These are phyloP conservation scores for Leontopithecus rosalia DNA, from an alignment of 2,797 vertebrate genomes.

Conservation along the genomic window DNA sequence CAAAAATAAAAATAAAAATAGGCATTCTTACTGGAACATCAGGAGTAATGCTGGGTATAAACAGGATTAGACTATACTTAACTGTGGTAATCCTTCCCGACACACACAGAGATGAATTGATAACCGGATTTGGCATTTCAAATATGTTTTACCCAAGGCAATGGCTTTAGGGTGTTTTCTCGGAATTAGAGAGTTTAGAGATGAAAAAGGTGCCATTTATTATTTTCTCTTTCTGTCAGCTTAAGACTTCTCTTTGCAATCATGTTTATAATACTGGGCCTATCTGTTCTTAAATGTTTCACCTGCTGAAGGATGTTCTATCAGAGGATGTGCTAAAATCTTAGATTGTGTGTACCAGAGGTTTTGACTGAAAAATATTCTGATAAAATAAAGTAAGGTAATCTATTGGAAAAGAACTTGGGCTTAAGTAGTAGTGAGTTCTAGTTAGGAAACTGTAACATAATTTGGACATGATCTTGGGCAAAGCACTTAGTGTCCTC, in stretches of 20 bases:
- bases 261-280: constrained; percentile 57
- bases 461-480: not conserved
- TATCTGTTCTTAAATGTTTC: constrained; percentile 66
- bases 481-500: not conserved
- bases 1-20: constrained; percentile 75
- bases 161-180: constrained; percentile 77
- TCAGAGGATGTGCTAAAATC: constrained; percentile 30
- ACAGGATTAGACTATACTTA: constrained; percentile 71
- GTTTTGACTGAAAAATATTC: constrained; percentile 18
- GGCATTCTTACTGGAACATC: constrained; percentile 68
- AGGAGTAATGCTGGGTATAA: constrained; percentile 61
- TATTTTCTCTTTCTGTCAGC: constrained; percentile 75
- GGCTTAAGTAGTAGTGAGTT: constrained; percentile 21
- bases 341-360: not conserved
- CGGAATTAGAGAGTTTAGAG: constrained; percentile 79
- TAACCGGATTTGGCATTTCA: constrained; percentile 66
- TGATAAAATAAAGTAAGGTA: constrained; percentile 14
- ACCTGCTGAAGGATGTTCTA: constrained; percentile 55
- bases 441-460: not conserved
- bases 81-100: constrained; percentile 61
- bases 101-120: constrained; percentile 65
- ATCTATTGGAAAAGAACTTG: not conserved
- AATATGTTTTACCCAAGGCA: constrained; percentile 78
- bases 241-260: constrained; percentile 62
- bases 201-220: constrained; percentile 77